Evolutionary conservation across 1,140 invertebrate species (phyloP), one percentile per base, ranked within the genome.

Genomic region (Holotrichia oblita): DNA sequence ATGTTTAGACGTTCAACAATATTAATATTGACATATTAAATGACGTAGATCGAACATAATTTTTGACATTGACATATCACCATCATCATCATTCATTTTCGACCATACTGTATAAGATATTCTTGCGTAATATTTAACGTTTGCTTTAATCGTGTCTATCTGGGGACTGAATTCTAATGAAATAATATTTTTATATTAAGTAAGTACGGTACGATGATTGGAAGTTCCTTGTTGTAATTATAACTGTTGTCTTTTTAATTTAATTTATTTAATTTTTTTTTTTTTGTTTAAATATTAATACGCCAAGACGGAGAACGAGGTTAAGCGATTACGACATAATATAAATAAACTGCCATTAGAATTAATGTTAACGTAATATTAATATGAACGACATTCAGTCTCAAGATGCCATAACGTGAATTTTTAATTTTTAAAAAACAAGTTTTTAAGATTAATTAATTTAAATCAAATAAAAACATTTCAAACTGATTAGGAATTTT

Each of bases 401-500:
- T 55, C 48, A 20, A 55, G 48, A 14, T 55, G 14, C 42, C 14
- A 44, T 44, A 34, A 4, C 27, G 27, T 2, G 27, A 34, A 34
- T 34, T 34, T n/a, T 34, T 34, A 34, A 34, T 34, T 34, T 34
- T n/a, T n/a, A n/a, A n/a, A n/a, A 4, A 34, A 34, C 27, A n/a
- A n/a, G 2, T 34, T 4, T 34, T 34, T 34, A 34, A 1, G 27
- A 34, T 34, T 34, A 34, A 34, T 55, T n/a, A 17, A 55, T 14
- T 55, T 2, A 41, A n/a, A 74, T 69, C 0, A 41, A 41, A 41
- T 41, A 27, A 69, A 69, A 77, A 77, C 20, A 20, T 40, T 79
- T 82, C 82, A 80, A 83, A 83, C 83, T 83, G 82, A 83, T 83
- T 81, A 79, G 83, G 79, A 59, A 55, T 76, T 83, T 76, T 80